Conservation (phyloP, 2,113 vertebrate species). For the Petroica traversi region DNA sequence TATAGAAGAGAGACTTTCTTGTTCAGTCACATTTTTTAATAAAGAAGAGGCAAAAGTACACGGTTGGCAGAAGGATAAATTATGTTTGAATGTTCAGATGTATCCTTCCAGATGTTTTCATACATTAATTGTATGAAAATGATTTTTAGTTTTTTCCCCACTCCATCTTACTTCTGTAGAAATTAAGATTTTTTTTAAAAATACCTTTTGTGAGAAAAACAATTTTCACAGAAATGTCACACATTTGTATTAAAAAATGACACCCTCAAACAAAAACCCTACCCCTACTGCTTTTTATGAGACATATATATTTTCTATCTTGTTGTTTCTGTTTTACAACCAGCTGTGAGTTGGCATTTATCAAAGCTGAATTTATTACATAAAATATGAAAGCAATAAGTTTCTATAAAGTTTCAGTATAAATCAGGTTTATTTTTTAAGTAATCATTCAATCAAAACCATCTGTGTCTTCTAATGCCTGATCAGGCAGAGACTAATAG, state of each 20-base stretch:
- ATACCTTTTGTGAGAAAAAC: background rate
- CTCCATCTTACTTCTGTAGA: background rate
- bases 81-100: background rate
- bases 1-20: background rate
- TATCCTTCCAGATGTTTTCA: background rate
- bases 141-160: too few relatives aligned
- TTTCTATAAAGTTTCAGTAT: background rate
- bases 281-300: background rate
- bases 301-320: background rate
- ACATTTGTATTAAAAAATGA: background rate
- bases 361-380: background rate
- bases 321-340: background rate
- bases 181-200: background rate
- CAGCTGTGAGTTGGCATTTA: background rate
- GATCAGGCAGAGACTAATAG: background rate
- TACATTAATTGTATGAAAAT: background rate
- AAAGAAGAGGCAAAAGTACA: background rate
- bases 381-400: background rate
- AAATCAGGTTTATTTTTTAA: background rate
- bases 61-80: background rate
- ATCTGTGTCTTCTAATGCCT: background rate
- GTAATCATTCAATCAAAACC: background rate
- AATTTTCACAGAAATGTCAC: background rate
- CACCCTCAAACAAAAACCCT: fast-evolving
- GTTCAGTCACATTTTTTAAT: background rate